Conservation (phyloP, 1,140 invertebrate species). For the Drosophila orena region DNA sequence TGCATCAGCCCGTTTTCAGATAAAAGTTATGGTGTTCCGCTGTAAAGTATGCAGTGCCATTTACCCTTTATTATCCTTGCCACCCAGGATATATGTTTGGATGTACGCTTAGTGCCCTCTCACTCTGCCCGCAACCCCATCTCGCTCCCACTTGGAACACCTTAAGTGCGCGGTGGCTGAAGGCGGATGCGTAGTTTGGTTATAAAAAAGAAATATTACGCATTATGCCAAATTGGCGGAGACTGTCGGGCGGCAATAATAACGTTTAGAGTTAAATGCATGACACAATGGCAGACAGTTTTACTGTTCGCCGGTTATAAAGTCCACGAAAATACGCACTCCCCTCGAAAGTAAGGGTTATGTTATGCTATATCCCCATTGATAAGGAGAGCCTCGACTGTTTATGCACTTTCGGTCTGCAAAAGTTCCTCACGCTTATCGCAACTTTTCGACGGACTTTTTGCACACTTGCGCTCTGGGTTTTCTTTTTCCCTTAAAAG, state of each 20-base stretch:
- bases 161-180: conserved; percentile 49
- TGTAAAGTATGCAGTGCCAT: conserved; percentile 65
- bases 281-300: conserved; percentile 74
- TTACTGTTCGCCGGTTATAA: conserved; percentile 69
- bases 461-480: conserved; percentile 1
- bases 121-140: conserved; percentile 5
- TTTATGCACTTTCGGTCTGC: conserved; percentile 48
- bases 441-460: conserved; percentile 6
- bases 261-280: conserved; percentile 79
- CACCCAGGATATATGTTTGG: conserved; percentile 36
- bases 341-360: conserved; percentile 27
- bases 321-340: conserved; percentile 57
- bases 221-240: conserved; percentile 82
- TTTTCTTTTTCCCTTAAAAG: conserved; percentile 10
- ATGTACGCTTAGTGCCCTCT: conserved; percentile 10
- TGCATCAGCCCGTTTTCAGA: not conserved
- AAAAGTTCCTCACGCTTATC: conserved; percentile 45
- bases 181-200: conserved; percentile 67
- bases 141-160: conserved; percentile 42
- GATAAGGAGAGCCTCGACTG: conserved; percentile 40
- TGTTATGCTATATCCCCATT: conserved; percentile 28
- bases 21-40: conserved; percentile 13
- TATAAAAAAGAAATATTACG: conserved; percentile 84
- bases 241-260: conserved; percentile 81
- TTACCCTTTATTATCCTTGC: conserved; percentile 74